Base-by-base conservation (phyloP, 2,113 vertebrate species). In the Origma solitaria region DNA sequence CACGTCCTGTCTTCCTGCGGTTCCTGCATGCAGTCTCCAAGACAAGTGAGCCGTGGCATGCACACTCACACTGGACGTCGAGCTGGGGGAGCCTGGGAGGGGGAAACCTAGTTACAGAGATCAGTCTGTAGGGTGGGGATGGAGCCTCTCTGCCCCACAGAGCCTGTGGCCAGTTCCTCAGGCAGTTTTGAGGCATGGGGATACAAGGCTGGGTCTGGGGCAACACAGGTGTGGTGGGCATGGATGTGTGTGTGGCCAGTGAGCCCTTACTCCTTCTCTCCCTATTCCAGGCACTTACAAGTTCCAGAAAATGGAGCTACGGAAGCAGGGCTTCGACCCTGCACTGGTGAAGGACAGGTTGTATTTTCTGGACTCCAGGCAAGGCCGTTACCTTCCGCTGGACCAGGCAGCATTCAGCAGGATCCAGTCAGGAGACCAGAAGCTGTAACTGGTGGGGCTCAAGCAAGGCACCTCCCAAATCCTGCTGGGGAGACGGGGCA, bases 281-380 rank as follows among this genome's bases (percentile, higher is more conserved):
- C 57, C n/a, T 6, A 1, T 19, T 54, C 31, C 96, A 99, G 99
- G 99, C 92, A 99, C 99, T 38, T 99, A 98, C 95, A 99, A 99
- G 96, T 99, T 99, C 97, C 99, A 99, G 98, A 99, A 99, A 98
- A 97, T 94, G 18, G 99, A 99, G 9, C 95, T 99, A 95, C 98
- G 98, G 31, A 99, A 98, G 85, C 98, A 99, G 13, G 98, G 98
- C 73, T 99, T 99, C 13, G 94, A 99, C 91, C 99, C 98, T 0
- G 7, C 66, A 0, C 22, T 96, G 6, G 98, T 99, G 92, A 98
- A 98, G 37, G 99, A 99, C 97, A 98, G 94, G 70, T 97, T 99
- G 81, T 99, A 98, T 96, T 99, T 99, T 96, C 97, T 99, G 98
- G 98, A 99, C 79, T 96, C 98, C 95, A 98, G 97, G 86, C 98